Conservation (phyloP, 2,113 vertebrate species). For the Junco hyemalis region DNA sequence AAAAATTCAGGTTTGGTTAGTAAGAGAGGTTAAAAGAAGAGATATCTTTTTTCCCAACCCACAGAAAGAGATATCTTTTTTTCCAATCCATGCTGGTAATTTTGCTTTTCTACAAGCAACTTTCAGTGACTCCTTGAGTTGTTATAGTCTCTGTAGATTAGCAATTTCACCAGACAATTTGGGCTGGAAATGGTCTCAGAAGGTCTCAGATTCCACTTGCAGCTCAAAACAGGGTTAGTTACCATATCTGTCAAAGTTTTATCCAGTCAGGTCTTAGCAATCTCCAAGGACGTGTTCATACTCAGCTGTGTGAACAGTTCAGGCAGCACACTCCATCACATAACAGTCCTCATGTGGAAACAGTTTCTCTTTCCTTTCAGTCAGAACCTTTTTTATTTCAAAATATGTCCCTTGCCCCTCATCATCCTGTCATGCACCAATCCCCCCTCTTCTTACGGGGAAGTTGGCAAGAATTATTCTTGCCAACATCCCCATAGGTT, state of each 20-base stretch:
- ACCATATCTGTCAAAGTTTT: background rate
- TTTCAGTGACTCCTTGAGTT: background rate
- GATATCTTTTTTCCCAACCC: background rate
- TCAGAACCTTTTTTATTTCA: background rate
- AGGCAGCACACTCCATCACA: background rate
- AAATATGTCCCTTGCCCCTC: background rate
- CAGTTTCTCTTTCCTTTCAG: background rate
- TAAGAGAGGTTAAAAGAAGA: background rate
- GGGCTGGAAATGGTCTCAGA: background rate
- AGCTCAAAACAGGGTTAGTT: background rate
- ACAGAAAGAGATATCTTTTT: background rate
- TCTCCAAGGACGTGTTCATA: background rate
- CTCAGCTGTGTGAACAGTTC: background rate
- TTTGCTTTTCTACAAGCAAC: background rate
- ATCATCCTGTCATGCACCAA: background rate
- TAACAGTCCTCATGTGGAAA: background rate
- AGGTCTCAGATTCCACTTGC: background rate
- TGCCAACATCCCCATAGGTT: background rate
- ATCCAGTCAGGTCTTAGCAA: background rate
- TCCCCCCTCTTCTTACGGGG: background rate
- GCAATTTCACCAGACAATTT: background rate
- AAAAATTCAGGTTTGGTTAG: background rate
- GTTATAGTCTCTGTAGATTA: background rate
- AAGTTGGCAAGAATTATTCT: background rate
- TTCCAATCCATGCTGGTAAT: background rate